phyloP scores from a whole-genome alignment of 1,140 invertebrate genomes.

The Parasteatoda tepidariorum region DNA sequence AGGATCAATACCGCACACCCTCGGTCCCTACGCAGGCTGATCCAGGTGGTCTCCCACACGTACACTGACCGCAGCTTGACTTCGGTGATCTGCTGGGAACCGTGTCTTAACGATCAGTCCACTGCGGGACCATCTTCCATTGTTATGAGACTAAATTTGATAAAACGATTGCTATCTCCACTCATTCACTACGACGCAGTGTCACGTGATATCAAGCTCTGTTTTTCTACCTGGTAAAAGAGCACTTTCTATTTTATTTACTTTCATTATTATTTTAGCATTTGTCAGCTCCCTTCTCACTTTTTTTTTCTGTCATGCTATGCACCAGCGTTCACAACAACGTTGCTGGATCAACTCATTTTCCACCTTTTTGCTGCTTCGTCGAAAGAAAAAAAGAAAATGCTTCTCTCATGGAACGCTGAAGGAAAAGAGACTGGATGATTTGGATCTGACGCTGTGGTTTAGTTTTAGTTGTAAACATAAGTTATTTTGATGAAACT shows the following conservation, averaged over 20 bases:
- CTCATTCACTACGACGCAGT: constrained; percentile 48
- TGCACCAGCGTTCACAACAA: background rate
- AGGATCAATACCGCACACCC: too few relatives aligned
- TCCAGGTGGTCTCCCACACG: too few relatives aligned
- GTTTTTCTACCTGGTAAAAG: background rate
- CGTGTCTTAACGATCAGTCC: too few relatives aligned
- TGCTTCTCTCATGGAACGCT: background rate
- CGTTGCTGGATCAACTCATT: constrained; percentile 24
- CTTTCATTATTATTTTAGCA: constrained; percentile 37
- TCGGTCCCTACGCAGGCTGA: too few relatives aligned
- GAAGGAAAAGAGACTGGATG: background rate
- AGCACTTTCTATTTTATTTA: background rate
- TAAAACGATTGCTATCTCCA: constrained; percentile 48
- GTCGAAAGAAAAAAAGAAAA: constrained; percentile 17
- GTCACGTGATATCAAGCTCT: constrained; percentile 16
- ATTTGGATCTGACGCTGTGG: background rate
- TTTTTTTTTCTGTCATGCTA: constrained; percentile 18
- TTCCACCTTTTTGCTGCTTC: constrained; percentile 21
- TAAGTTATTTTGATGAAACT: too few relatives aligned
- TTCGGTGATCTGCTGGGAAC: too few relatives aligned
- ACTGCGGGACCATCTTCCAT: too few relatives aligned
- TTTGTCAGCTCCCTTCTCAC: constrained; percentile 17
- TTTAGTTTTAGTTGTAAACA: too few relatives aligned
- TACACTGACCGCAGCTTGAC: too few relatives aligned
- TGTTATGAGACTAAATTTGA: constrained; percentile 55